phyloP scores from a whole-genome alignment of 2,888 invertebrate species.

The Chrysina gloriosa region DNA sequence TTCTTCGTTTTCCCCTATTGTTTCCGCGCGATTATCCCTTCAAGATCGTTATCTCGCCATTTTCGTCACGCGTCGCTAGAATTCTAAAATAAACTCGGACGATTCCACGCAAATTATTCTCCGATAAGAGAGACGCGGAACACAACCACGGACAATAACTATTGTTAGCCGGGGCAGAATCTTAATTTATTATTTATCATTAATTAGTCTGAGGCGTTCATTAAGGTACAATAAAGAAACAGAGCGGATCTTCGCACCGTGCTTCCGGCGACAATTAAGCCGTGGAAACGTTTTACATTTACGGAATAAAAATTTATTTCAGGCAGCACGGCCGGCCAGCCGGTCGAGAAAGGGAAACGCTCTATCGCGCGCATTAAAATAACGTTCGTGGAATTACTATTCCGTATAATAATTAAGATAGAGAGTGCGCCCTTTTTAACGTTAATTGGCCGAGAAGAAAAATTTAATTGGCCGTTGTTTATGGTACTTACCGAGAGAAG shows the following conservation, averaged over 20 bases:
- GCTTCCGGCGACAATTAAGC: constrained; percentile 43
- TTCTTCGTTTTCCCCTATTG: no score
- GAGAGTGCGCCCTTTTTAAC: constrained; percentile 1
- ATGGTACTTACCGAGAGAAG: not conserved
- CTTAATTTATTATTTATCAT: constrained; percentile 41
- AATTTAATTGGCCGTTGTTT: not conserved
- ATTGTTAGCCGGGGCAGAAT: constrained; percentile 25
- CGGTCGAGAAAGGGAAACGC: not conserved
- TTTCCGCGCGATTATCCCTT: no score
- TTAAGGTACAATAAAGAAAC: constrained; percentile 43
- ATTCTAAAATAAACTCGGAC: constrained; percentile 9
- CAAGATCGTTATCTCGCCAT: no score
- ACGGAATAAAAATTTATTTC: constrained; percentile 29
- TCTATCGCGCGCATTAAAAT: constrained; percentile 7
- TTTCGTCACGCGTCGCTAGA: no score
- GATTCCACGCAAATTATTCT: constrained; percentile 20
- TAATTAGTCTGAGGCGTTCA: constrained; percentile 43
- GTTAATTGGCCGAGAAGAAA: not conserved
- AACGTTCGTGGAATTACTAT: constrained; percentile 7
- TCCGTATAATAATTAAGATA: constrained; percentile 25
- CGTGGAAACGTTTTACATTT: constrained; percentile 38
- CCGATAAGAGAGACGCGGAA: not conserved
- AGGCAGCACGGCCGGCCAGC: constrained; percentile 9
- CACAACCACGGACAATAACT: constrained; percentile 6
- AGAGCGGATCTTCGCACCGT: constrained; percentile 38